Conservation (phyloP, 2,113 vertebrate genomes). For the Aleadryas rufinucha region DNA sequence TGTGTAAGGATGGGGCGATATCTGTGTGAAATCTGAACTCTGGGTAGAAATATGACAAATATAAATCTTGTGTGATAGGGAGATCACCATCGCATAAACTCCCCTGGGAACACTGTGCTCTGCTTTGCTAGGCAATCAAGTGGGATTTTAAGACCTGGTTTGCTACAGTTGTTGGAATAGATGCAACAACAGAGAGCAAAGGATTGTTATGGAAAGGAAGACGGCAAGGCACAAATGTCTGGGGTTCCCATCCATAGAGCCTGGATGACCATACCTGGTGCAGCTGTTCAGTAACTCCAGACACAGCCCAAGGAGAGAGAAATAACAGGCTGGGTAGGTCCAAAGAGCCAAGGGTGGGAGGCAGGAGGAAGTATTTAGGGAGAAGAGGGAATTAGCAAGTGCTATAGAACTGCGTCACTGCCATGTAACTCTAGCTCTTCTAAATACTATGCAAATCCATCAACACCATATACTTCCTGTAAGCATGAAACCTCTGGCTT, state of each 20-base stretch:
- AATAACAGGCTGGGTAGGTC: background rate
- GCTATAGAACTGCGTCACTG: slow-evolving; percentile 19
- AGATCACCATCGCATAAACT: background rate
- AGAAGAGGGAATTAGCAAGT: slow-evolving; percentile 50
- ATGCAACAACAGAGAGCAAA: background rate
- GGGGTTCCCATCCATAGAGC: background rate
- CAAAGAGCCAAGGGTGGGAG: background rate
- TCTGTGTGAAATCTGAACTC: background rate
- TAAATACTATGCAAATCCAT: slow-evolving; percentile 54
- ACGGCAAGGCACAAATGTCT: background rate
- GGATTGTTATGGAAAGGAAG: background rate
- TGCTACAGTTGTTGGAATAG: background rate
- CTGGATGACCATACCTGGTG: background rate
- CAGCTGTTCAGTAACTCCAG: background rate
- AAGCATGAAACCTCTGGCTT: slow-evolving; percentile 12
- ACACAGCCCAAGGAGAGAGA: background rate
- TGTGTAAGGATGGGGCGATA: background rate
- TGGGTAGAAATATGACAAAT: background rate
- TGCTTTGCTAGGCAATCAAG: background rate
- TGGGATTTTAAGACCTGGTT: background rate
- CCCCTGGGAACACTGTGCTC: background rate
- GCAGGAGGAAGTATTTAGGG: slow-evolving; percentile 27
- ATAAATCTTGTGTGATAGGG: background rate
- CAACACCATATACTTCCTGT: background rate
- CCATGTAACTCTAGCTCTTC: slow-evolving; percentile 46